Evolutionary conservation across 2,113 vertebrate species (phyloP), one percentile per base, ranked within the genome.

Genomic region (Pagrus major): DNA sequence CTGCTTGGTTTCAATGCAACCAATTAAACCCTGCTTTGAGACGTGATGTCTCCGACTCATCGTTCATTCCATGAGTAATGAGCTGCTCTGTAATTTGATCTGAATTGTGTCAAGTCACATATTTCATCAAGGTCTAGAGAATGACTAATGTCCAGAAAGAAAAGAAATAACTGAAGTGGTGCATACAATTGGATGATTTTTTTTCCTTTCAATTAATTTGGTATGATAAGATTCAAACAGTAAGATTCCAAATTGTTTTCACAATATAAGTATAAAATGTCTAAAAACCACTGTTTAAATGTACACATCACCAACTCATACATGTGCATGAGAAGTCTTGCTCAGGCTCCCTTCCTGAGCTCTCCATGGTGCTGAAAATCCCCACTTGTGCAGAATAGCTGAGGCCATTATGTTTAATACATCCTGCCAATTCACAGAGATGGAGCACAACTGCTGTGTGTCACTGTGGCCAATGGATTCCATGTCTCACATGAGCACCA

Each of bases 331-430:
- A 64, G 29, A 69, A 37, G 68, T 29, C 44, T 64, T 27, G 21
- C 61, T 72, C 21, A 4, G 29, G 0, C 49, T 35, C 39, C 35
- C 52, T 79, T 59, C 44, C 66, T 83, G 94, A 89, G 94, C 94
- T 95, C 91, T 95, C 95, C 94, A 68, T 94, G 94, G 95, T 95
- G 88, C 95, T 95, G 95, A 95, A 93, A 89, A 76, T 44, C 81
- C 77, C 52, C 69, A 81, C 74, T 91, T 90, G 67, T 88, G 78
- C 84, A 87, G 86, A 86, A 89, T 84, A 72, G 76, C 70, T 67
- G 75, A 69, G 49, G 84, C 86, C 77, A 83, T 84, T 67, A 66
- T 54, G 39, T 85, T 85, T 81, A 73, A 88, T 67, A 75, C 70
- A 75, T 83, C 59, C 69, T 83, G 82, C 83, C 86, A 87, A 86